Conservation (phyloP, 2,888 invertebrate species). For the Morinoia aosen region DNA sequence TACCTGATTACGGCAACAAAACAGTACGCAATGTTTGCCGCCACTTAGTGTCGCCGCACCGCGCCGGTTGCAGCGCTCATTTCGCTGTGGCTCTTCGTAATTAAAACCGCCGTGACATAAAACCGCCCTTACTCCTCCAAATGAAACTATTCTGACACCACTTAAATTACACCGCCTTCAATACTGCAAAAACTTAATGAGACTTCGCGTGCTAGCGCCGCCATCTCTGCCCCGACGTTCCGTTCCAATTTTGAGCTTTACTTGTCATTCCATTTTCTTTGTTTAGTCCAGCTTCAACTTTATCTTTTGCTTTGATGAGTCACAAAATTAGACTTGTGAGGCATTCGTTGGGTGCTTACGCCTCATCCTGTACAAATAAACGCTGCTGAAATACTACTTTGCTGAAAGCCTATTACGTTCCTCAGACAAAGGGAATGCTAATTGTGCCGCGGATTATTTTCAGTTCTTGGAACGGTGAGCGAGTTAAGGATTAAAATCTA, state of each 20-base stretch:
- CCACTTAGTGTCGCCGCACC: background rate
- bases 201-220: constrained; percentile 16
- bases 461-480: background rate
- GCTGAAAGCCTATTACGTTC: background rate
- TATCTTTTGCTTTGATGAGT: constrained; percentile 19
- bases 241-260: constrained; percentile 12
- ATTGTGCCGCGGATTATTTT: background rate
- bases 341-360: background rate
- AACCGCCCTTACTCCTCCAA: constrained; percentile 48
- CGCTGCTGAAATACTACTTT: background rate
- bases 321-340: background rate
- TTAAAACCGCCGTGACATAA: constrained; percentile 43
- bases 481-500: background rate
- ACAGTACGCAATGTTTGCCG: background rate
- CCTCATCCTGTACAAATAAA: background rate
- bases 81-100: constrained; percentile 32
- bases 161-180: constrained; percentile 43
- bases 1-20: constrained; percentile 22
- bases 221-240: background rate
- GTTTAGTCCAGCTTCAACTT: background rate
- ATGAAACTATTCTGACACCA: constrained; percentile 51
- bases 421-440: background rate
- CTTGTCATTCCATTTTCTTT: background rate
- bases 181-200: constrained; percentile 48
- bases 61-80: constrained; percentile 20